Evolutionary conservation across 23 tunicate species (phyloP).

Genomic region (Trididemnum clinides): DNA sequence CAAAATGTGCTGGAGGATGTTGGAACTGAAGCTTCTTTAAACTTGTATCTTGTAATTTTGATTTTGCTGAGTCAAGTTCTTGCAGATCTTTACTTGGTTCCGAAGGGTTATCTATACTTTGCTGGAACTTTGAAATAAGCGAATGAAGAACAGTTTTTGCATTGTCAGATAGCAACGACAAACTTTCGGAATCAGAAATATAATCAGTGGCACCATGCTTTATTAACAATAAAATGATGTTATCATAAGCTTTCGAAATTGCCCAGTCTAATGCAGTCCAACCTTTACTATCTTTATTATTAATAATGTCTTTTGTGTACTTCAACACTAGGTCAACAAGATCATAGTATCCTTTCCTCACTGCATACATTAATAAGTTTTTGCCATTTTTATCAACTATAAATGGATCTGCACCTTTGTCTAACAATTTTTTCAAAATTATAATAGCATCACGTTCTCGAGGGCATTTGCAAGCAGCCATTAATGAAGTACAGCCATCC

Average conservation of each 20-base stretch:
- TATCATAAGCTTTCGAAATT: neutral
- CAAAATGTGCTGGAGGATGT: no score
- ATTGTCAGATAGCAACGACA: neutral
- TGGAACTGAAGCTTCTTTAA: no score
- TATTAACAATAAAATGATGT: neutral
- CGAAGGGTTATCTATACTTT: no score
- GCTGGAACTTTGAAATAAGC: no score
- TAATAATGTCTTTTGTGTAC: neutral
- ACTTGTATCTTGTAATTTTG: no score
- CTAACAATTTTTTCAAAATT: constrained; percentile 13
- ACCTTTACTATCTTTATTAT: constrained; percentile 43
- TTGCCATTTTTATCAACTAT: constrained; percentile 36
- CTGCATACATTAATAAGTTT: constrained; percentile 63
- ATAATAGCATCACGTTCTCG: neutral
- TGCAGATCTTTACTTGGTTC: no score
- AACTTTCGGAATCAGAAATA: neutral
- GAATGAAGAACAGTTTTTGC: no score
- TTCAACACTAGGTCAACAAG: neutral
- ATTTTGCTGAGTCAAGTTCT: no score
- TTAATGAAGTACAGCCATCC: constrained; percentile 57
- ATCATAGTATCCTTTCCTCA: constrained; percentile 34
- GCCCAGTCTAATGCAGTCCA: constrained; percentile 69
- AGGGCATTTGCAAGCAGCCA: constrained; percentile 54
- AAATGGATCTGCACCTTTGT: constrained; percentile 32
- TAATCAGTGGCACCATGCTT: constrained; percentile 22